Percentiles rank a stretch among this genome's conserved stretches.
These are phyloP conservation scores for Lasiommata megera DNA, from an alignment of 2,888 invertebrate species.

Conservation along the genomic window DNA sequence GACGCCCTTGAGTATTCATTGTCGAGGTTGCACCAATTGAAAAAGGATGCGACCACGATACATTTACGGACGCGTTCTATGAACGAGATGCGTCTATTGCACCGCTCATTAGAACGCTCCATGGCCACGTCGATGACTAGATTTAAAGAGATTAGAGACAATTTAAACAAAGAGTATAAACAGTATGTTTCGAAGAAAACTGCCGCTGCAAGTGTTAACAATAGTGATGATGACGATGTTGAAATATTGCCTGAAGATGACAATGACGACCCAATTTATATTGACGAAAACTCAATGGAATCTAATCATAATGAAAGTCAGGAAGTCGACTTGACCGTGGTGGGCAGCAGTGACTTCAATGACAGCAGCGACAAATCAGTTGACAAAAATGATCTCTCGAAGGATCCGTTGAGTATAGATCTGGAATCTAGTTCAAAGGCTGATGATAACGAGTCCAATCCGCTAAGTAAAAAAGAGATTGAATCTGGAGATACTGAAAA, in stretches of 20 bases:
- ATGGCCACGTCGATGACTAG: slow-evolving; percentile 77
- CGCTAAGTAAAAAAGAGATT: slow-evolving; percentile 7
- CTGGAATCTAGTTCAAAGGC: slow-evolving; percentile 10
- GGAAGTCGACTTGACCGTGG: slow-evolving; percentile 64
- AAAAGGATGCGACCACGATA: slow-evolving; percentile 66
- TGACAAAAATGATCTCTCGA: slow-evolving; percentile 22
- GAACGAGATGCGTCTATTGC: slow-evolving; percentile 75
- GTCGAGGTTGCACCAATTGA: slow-evolving; percentile 73
- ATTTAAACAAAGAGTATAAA: slow-evolving; percentile 78
- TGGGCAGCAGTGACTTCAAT: slow-evolving; percentile 72
- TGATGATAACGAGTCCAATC: background rate
- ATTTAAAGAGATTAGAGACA: slow-evolving; percentile 78
- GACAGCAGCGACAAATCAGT: slow-evolving; percentile 62
- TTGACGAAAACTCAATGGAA: slow-evolving; percentile 76
- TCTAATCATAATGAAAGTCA: slow-evolving; percentile 55
- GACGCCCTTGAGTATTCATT: slow-evolving; percentile 81
- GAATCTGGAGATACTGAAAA: slow-evolving; percentile 8
- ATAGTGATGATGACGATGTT: slow-evolving; percentile 67
- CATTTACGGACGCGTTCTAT: slow-evolving; percentile 70
- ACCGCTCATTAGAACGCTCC: slow-evolving; percentile 78
- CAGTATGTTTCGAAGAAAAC: slow-evolving; percentile 66
- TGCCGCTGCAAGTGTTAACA: slow-evolving; percentile 35
- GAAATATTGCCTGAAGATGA: slow-evolving; percentile 62
- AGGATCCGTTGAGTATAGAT: slow-evolving; percentile 9
- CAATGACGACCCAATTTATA: slow-evolving; percentile 74